Evolutionary conservation across 2,888 invertebrate species (phyloP).

Genomic region (Megastigmus dorsalis): DNA sequence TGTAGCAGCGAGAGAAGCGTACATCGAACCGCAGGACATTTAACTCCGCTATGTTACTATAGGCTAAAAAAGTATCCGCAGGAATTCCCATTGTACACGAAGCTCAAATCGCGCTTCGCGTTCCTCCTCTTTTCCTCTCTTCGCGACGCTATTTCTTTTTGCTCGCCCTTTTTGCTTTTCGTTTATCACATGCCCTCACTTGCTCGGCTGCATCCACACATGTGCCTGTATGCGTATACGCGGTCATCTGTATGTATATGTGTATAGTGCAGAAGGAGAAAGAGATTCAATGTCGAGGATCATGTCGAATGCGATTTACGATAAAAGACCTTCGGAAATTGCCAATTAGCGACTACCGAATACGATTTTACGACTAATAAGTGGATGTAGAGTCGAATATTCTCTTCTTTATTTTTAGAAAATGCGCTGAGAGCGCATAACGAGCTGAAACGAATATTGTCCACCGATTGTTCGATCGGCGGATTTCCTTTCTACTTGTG

Average conservation of each 20-base stretch:
- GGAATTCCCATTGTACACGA: conserved; percentile 43
- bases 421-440: neutral
- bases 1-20: no score
- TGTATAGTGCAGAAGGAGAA: no score
- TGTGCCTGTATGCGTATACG: neutral
- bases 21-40: no score
- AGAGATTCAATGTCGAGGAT: conserved; percentile 18
- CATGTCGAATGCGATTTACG: conserved; percentile 49
- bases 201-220: no score
- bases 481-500: no score
- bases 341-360: conserved; percentile 51
- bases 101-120: neutral
- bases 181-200: conserved; percentile 25
- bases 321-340: conserved; percentile 44
- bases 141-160: conserved; percentile 33
- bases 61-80: conserved; percentile 25
- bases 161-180: conserved; percentile 4
- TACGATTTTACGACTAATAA: conserved; percentile 37
- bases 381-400: conserved; percentile 16
- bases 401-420: neutral
- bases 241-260: no score
- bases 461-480: no score
- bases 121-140: neutral
- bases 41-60: no score
- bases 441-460: neutral